These are phyloP conservation scores for Martes martes DNA, from an alignment of 2,113 vertebrate species.

Conservation along the genomic window DNA sequence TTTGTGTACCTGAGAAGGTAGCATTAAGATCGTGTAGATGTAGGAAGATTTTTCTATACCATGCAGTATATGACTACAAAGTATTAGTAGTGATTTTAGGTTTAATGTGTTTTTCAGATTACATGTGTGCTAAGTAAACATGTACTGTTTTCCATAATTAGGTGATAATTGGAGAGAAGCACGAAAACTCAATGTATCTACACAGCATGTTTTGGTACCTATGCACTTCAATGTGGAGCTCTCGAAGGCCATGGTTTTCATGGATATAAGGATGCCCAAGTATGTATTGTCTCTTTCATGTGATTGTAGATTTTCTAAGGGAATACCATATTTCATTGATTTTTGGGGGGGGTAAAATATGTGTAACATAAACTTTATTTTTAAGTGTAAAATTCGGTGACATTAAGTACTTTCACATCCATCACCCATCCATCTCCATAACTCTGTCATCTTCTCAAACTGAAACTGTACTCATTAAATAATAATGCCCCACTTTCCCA, in stretches of 20 bases:
- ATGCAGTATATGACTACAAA: background rate
- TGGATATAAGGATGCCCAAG: conserved; percentile 96
- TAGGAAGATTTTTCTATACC: background rate
- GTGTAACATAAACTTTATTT: background rate
- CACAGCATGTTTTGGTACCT: conserved; percentile 93
- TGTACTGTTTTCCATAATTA: conserved; percentile 70
- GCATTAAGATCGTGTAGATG: background rate
- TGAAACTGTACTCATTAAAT: background rate
- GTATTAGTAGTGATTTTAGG: background rate
- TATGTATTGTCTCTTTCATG: conserved; percentile 72
- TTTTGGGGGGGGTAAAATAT: background rate
- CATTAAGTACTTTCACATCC: background rate
- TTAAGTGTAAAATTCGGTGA: background rate
- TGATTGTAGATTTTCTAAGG: conserved; percentile 34
- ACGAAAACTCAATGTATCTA: conserved; percentile 88
- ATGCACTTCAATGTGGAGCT: conserved; percentile 93
- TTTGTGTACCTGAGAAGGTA: background rate
- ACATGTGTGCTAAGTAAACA: background rate
- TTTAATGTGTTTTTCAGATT: background rate
- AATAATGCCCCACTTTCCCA: background rate
- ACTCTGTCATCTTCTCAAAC: background rate
- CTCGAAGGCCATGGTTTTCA: conserved; percentile 95
- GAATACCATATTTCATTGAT: background rate
- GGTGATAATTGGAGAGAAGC: conserved; percentile 94
- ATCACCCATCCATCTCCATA: background rate